A percentile compares a stretch with the other conserved stretches of the same genome.
phyloP scores from a whole-genome alignment of 2,113 vertebrate genomes.

The Oncorhynchus masou region DNA sequence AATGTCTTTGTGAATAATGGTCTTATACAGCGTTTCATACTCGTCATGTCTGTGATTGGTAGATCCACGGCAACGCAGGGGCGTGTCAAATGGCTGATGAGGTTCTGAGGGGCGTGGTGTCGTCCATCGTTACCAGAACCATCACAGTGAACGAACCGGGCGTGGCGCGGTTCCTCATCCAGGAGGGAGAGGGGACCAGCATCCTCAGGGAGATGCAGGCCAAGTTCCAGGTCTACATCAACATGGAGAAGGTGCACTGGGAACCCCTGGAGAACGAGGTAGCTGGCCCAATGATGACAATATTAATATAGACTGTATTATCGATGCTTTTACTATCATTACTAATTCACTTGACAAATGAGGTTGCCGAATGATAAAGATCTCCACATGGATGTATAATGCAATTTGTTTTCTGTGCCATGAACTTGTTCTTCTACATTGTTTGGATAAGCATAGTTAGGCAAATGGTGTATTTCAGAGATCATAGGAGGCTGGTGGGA shows the following conservation, averaged over 20 bases:
- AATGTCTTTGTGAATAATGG: not conserved
- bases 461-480: no score
- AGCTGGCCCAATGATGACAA: constrained; percentile 8
- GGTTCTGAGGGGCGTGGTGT: constrained; percentile 70
- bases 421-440: no score
- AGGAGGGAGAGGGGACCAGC: constrained; percentile 61
- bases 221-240: constrained; percentile 76
- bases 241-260: constrained; percentile 59
- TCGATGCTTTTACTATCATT: no score
- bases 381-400: no score
- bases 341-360: no score
- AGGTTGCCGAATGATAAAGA: no score
- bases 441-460: no score
- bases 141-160: constrained; percentile 73
- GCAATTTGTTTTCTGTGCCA: no score
- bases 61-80: constrained; percentile 75
- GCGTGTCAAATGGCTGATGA: constrained; percentile 74
- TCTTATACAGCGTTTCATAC: not conserved
- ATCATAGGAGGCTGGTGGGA: no score
- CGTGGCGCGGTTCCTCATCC: constrained; percentile 71
- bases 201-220: constrained; percentile 73
- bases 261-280: constrained; percentile 64
- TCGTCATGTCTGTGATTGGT: not conserved
- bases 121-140: constrained; percentile 60
- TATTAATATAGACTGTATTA: not conserved